Evolutionary conservation across 2,113 vertebrate genomes (phyloP), one percentile per base, ranked within the genome.

Genomic region (Phainopepla nitens): DNA sequence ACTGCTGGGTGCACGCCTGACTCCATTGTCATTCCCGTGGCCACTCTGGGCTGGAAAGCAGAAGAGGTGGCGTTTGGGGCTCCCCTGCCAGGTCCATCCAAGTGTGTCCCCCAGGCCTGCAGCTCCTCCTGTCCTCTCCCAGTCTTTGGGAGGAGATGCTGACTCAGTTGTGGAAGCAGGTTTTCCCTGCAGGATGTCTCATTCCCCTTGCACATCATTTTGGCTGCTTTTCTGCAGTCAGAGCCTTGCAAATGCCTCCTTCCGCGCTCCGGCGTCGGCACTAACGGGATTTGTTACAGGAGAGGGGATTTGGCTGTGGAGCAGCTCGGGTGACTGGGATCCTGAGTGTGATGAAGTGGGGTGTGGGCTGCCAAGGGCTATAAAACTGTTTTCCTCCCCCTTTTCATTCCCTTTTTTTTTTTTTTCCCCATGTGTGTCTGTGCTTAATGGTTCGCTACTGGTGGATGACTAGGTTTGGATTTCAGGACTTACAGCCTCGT

Each of bases 261-360:
- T 42, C 49, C 0, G 0, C 0, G 6, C 58, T 57, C 64, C 1
- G 0, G 60, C 3, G 0, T 81, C 13, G 5, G 56, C 65, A 11
- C 82, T 87, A 61, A 91, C 49, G 62, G 82, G 94, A 89, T 96
- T 91, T 91, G 84, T 91, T 91, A 91, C 81, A 36, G 69, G 73
- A 93, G 61, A 82, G 31, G 75, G 78, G 85, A 93, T 96, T 96
- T 94, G 94, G 36, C 92, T 47, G 47, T 0, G 1, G 76, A 82
- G 92, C 62, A 27, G 24, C 77, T 89, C 1, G 0, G 69, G 31
- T 65, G 64, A 61, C 54, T 1, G 9, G 68, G n/a, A 58, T 83
- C 62, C 81, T 17, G 49, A 69, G 77, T 6, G 31, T 44, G 71
- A 47, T 89, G 87, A 29, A 56, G 72, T 58, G 15, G 25, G 39